Evolutionary conservation across 2,888 invertebrate genomes (phyloP).

Genomic region (Plusia festucae): DNA sequence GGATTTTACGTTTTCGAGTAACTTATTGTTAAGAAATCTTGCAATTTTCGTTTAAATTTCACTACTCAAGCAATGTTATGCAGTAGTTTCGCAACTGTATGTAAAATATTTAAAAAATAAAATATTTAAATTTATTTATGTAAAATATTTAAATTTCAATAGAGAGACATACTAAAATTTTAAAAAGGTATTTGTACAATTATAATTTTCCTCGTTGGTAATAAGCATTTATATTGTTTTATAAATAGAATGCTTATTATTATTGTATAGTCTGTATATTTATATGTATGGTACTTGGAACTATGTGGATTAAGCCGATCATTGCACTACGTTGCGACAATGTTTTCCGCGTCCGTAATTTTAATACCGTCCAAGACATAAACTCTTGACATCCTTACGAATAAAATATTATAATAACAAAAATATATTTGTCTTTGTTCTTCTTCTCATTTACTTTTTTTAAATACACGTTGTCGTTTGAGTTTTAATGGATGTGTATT

Average conservation of each 20-base stretch:
- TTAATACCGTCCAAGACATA: slow-evolving; percentile 37
- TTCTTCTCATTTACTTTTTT: too few relatives aligned
- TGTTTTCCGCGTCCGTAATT: slow-evolving; percentile 63
- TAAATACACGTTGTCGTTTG: too few relatives aligned
- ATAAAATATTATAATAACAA: too few relatives aligned
- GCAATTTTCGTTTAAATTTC: not conserved
- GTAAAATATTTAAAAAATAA: not conserved
- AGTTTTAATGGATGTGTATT: too few relatives aligned
- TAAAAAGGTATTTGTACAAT: too few relatives aligned
- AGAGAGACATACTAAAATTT: too few relatives aligned
- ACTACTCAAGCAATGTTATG: not conserved
- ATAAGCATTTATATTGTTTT: too few relatives aligned
- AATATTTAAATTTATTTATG: not conserved
- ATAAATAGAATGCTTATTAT: too few relatives aligned
- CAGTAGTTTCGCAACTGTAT: not conserved
- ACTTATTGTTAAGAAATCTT: not conserved
- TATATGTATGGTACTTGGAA: slow-evolving; percentile 13
- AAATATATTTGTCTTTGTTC: too few relatives aligned
- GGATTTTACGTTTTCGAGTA: not conserved
- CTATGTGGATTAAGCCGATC: slow-evolving; percentile 56
- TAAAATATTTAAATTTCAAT: not conserved
- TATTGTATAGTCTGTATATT: too few relatives aligned
- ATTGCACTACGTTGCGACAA: slow-evolving; percentile 60
- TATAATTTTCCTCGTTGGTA: too few relatives aligned
- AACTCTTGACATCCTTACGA: slow-evolving; percentile 13